Percentiles rank a stretch among this genome's conserved stretches.
phyloP scores from a whole-genome alignment of 2,113 vertebrate genomes.

The Tychaedon coryphoeus region DNA sequence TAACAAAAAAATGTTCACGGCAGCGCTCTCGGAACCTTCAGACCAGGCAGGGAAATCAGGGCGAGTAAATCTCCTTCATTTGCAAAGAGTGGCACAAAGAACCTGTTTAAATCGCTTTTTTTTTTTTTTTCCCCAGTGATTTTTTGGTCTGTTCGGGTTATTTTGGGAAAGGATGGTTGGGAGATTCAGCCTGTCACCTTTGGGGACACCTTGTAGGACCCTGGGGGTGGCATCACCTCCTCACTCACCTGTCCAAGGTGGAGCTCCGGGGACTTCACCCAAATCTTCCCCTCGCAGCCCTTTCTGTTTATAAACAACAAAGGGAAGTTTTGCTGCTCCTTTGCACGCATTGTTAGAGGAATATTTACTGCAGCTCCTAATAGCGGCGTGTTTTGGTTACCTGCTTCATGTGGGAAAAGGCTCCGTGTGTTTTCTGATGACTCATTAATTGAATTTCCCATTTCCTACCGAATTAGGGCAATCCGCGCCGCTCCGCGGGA shows the following conservation, averaged over 20 bases:
- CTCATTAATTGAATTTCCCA: slow-evolving; percentile 28
- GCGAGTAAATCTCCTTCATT: slow-evolving; percentile 14
- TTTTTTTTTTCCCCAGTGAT: neutral
- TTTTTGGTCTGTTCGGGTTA: neutral
- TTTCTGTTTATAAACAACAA: slow-evolving; percentile 43
- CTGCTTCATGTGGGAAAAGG: slow-evolving; percentile 52
- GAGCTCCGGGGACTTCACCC: fast-evolving
- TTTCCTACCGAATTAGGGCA: slow-evolving; percentile 46
- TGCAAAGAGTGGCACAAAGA: neutral
- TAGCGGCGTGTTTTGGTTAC: slow-evolving; percentile 50
- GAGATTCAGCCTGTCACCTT: neutral
- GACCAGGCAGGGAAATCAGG: slow-evolving; percentile 36
- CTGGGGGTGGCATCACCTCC: neutral
- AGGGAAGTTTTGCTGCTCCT: slow-evolving; percentile 55
- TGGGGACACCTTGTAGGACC: neutral
- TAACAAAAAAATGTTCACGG: neutral
- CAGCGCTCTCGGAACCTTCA: neutral
- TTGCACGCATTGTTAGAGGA: neutral
- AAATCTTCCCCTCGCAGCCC: neutral
- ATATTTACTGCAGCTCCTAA: slow-evolving; percentile 56
- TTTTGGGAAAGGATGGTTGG: neutral
- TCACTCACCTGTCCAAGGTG: fast-evolving
- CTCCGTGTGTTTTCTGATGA: slow-evolving; percentile 4
- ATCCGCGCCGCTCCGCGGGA: neutral
- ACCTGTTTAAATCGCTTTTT: neutral